Conservation (phyloP, 2,113 vertebrate genomes). For the Oreochromis tanganicae region DNA sequence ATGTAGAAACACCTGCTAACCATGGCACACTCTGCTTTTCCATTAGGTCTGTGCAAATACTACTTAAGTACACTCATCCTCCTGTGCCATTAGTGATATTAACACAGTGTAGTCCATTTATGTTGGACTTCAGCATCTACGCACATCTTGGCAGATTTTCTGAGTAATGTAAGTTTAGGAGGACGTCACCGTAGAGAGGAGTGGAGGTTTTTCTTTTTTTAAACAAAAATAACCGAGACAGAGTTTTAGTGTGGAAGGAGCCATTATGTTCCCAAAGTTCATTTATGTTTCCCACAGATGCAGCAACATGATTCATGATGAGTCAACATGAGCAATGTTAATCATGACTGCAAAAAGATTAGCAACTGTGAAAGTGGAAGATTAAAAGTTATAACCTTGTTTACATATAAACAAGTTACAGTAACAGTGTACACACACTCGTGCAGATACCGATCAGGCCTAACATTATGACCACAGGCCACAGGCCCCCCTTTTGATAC, state of each 20-base stretch:
- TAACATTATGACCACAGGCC: neutral
- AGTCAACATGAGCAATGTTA: neutral
- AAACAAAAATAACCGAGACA: neutral
- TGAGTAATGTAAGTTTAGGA: neutral
- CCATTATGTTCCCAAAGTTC: neutral
- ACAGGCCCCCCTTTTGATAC: neutral
- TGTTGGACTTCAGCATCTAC: neutral
- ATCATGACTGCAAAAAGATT: neutral
- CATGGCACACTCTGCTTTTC: neutral
- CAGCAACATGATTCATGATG: rapidly evolving
- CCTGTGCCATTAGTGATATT: neutral
- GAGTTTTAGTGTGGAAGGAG: neutral
- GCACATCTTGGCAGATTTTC: neutral
- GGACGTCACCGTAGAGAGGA: neutral
- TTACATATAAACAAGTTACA: neutral
- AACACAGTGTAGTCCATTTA: neutral
- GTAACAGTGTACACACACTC: neutral
- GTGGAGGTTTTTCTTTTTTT: rapidly evolving
- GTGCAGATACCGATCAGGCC: neutral
- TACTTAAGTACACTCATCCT: neutral
- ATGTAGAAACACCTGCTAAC: neutral
- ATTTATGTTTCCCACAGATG: neutral
- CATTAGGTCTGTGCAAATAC: neutral
- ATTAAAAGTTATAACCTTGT: neutral
- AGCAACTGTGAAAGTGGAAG: neutral